Evolutionary conservation across 2,888 invertebrate species (phyloP).

Genomic region (Dryadula phaetusa): DNA sequence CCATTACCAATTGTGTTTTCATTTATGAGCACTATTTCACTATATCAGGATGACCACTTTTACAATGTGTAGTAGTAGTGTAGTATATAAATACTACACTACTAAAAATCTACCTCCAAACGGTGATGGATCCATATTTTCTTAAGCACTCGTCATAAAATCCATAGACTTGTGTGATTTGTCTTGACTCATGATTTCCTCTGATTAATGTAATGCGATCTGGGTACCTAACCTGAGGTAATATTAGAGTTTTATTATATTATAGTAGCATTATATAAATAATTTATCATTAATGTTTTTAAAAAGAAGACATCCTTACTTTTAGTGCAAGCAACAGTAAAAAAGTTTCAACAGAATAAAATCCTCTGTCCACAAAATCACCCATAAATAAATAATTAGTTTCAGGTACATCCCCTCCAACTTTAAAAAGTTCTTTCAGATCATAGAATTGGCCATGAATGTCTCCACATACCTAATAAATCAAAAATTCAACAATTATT

Average conservation of each 20-base stretch:
- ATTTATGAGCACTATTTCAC: too few relatives aligned
- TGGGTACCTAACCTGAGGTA: slow-evolving; percentile 95
- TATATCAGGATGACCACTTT: too few relatives aligned
- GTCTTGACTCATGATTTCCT: slow-evolving; percentile 99
- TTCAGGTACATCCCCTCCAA: slow-evolving; percentile 99
- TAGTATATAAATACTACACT: too few relatives aligned
- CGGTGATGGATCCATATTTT: slow-evolving; percentile 99
- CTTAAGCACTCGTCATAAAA: slow-evolving; percentile 99
- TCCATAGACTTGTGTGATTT: slow-evolving; percentile 99
- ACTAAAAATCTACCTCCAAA: slow-evolving; percentile 96
- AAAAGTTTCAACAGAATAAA: slow-evolving; percentile 99
- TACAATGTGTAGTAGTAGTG: too few relatives aligned
- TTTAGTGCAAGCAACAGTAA: slow-evolving; percentile 97
- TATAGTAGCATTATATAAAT: not conserved
- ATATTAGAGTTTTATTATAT: not conserved
- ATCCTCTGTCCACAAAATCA: slow-evolving; percentile 99
- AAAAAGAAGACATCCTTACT: slow-evolving; percentile 81
- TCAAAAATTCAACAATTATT: slow-evolving; percentile 10
- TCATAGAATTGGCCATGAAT: slow-evolving; percentile 99
- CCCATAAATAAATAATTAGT: slow-evolving; percentile 99
- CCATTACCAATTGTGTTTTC: too few relatives aligned
- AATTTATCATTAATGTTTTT: not conserved
- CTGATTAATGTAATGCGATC: slow-evolving; percentile 99
- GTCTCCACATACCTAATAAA: slow-evolving; percentile 97
- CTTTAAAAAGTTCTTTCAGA: slow-evolving; percentile 97